Conservation (phyloP, 2,888 invertebrate species). For the Leptogaster cylindrica region DNA sequence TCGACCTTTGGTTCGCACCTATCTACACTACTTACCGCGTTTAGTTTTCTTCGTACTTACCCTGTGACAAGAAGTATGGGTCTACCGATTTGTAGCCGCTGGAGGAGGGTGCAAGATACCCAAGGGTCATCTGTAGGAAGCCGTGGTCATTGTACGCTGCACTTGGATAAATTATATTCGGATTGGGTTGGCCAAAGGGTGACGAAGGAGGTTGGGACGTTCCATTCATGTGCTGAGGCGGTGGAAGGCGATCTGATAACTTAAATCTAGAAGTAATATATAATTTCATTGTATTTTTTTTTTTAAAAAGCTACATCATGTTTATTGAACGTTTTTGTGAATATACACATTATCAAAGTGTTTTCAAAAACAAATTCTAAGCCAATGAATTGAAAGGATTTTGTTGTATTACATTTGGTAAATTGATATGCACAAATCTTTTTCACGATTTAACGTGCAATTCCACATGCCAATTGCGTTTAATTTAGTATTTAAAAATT, state of each 20-base stretch:
- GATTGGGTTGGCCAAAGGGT: slow-evolving; percentile 50
- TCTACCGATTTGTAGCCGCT: slow-evolving; percentile 75
- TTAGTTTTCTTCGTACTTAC: slow-evolving; percentile 57
- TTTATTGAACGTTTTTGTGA: too few relatives aligned
- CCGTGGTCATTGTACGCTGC: slow-evolving; percentile 63
- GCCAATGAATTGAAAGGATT: too few relatives aligned
- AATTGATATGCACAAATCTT: too few relatives aligned
- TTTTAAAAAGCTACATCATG: too few relatives aligned
- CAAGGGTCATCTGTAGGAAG: slow-evolving; percentile 73
- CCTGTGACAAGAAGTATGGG: slow-evolving; percentile 76
- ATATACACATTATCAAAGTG: too few relatives aligned
- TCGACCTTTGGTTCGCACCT: neutral
- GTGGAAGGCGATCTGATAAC: slow-evolving; percentile 49
- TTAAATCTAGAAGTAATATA: slow-evolving; percentile 48
- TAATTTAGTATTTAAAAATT: too few relatives aligned
- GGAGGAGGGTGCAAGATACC: slow-evolving; percentile 68
- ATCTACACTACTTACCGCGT: too few relatives aligned
- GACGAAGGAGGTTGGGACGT: slow-evolving; percentile 7
- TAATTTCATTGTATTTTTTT: too few relatives aligned
- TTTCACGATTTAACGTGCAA: too few relatives aligned
- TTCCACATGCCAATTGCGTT: too few relatives aligned
- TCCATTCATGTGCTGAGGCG: slow-evolving; percentile 46
- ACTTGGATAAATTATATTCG: slow-evolving; percentile 58
- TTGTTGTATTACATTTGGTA: too few relatives aligned
- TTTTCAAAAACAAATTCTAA: too few relatives aligned